phyloP scores from a whole-genome alignment of 2,113 vertebrate species.

The Ibidorhyncha struthersii region DNA sequence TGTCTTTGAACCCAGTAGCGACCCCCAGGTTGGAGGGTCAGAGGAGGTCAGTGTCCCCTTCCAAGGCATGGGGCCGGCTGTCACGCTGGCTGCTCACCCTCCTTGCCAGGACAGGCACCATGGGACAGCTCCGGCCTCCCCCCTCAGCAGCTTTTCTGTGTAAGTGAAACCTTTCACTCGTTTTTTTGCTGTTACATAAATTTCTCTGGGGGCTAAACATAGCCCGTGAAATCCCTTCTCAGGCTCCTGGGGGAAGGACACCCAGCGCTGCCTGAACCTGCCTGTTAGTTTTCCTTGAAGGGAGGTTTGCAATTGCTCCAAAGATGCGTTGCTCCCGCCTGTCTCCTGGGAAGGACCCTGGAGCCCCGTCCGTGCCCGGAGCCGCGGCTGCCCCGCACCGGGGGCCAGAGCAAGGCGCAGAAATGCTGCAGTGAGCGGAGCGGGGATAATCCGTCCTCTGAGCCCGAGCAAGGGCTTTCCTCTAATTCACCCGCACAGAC shows the following conservation, averaged over 20 bases:
- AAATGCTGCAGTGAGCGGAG: neutral
- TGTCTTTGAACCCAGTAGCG: neutral
- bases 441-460: neutral
- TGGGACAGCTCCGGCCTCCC: accelerated
- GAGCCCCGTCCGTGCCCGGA: neutral
- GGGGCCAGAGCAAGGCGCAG: neutral
- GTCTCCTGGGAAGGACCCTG: neutral
- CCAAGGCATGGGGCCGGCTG: neutral
- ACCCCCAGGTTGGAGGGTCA: too few species aligned
- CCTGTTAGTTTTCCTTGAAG: neutral
- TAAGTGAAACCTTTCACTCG: neutral
- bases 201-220: neutral
- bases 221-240: neutral
- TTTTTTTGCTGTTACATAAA: neutral
- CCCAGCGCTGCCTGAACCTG: neutral
- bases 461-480: neutral
- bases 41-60: neutral
- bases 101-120: neutral
- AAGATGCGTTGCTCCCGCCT: neutral
- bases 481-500: neutral
- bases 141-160: neutral
- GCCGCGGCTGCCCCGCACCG: neutral
- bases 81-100: neutral
- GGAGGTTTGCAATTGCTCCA: neutral
- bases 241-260: neutral